Conservation (phyloP, 2,797 vertebrate genomes). For the Anomalospiza imberbis region DNA sequence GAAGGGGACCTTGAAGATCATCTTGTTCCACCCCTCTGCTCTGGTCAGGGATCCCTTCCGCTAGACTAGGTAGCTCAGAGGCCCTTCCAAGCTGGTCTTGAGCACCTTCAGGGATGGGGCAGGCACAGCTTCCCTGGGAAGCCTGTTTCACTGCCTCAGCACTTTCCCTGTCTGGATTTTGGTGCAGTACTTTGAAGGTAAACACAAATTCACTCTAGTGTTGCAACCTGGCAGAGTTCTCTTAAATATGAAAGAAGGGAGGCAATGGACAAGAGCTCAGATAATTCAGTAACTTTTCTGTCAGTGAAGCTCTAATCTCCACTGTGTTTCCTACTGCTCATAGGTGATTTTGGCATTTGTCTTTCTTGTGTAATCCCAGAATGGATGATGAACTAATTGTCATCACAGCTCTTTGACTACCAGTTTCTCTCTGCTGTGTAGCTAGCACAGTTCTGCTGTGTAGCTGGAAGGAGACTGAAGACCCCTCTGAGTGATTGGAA, state of each 20-base stretch:
- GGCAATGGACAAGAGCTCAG: neutral
- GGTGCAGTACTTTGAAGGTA: neutral
- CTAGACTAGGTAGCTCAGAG: neutral
- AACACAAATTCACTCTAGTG: neutral
- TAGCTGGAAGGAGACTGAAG: neutral
- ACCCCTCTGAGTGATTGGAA: neutral
- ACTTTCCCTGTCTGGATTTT: neutral
- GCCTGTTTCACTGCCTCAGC: neutral
- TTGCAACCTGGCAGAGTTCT: neutral
- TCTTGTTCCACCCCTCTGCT: rapidly evolving
- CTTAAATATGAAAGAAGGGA: neutral
- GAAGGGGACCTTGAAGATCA: neutral
- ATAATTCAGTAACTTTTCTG: neutral
- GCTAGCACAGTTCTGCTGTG: neutral
- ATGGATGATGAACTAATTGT: neutral
- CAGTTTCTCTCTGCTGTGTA: neutral
- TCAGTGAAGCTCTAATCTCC: neutral
- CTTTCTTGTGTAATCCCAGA: neutral
- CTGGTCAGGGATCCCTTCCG: neutral
- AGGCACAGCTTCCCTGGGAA: neutral
- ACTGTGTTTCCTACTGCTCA: neutral
- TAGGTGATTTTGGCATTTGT: neutral
- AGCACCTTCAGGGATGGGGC: neutral
- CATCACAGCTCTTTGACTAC: neutral
- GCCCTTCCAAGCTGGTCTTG: neutral